Base-by-base conservation (phyloP, 2,113 vertebrate species). In the Tor tambroides region DNA sequence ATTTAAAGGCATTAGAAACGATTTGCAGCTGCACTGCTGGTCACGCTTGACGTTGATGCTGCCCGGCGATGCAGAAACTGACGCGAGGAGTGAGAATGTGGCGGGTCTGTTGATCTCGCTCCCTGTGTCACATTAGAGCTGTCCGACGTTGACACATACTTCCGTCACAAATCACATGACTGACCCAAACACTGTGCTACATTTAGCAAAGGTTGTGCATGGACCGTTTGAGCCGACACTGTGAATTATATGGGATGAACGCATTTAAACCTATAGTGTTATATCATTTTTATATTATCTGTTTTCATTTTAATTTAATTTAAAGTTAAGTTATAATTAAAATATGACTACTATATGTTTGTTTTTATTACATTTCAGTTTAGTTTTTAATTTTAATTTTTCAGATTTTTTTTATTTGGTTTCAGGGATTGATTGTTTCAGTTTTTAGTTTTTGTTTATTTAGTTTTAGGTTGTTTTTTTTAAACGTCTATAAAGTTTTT, bases 1-100 rank as follows among this genome's bases (percentile, higher is more conserved):
- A 32, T 87, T 84, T 87, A 77, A 74, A 67, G 72, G 56, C 71
- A 83, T 83, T 85, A 85, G 14, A 78, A 54, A 21, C n/a, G 30
- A 77, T 79, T 35, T 85, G 43, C 23, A 85, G 77, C 49, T 65
- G 77, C 75, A 51, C 75, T n/a, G 75, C 84, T 85, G 84, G 74
- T 77, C 84, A 67, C 2, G 9, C 21, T 26, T 65, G 75, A 85
- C 11, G 28, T 49, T 69, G 63, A 85, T 69, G 41, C 19, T 35
- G 28, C 8, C 75, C 2, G 28, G 46, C 75, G 65, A 76, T 32
- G 21, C 84, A 79, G 43, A 85, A 32, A 30, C 3, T 46, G 38
- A 46, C 23, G 5, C 19, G 21, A 5, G 32, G 43, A 49, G 56
- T 35, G 74, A 85, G 21, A 43, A 63, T 78, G 74, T 78, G 59